These are phyloP conservation scores for Atlantisia rogersi DNA, from an alignment of 2,113 vertebrate species.

Conservation along the genomic window DNA sequence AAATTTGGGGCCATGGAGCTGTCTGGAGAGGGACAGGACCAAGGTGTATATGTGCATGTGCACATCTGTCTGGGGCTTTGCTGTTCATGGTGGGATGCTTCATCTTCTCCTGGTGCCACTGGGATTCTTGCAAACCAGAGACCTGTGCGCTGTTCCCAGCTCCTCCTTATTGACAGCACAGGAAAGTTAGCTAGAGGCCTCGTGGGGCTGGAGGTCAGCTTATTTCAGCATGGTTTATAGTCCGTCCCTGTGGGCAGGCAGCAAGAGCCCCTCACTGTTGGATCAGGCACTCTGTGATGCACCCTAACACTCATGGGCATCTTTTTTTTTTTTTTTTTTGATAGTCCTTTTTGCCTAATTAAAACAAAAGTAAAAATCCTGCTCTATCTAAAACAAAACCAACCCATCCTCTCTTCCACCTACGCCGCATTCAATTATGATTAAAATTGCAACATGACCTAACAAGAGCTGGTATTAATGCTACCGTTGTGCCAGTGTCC, in stretches of 20 bases:
- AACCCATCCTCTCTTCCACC: slow-evolving; percentile 39
- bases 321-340: background rate
- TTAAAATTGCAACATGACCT: slow-evolving; percentile 71
- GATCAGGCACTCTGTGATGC: background rate
- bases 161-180: background rate
- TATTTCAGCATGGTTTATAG: background rate
- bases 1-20: rapidly evolving
- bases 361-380: background rate
- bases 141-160: rapidly evolving
- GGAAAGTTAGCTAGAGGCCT: background rate
- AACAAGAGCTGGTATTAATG: slow-evolving; percentile 52
- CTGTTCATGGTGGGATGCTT: background rate
- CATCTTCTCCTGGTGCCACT: background rate
- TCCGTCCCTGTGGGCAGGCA: background rate
- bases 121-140: background rate
- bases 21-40: background rate
- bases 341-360: slow-evolving; percentile 21
- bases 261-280: background rate
- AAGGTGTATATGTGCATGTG: rapidly evolving
- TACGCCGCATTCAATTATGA: slow-evolving; percentile 61
- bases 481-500: slow-evolving; percentile 45
- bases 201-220: background rate
- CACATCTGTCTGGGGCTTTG: background rate
- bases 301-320: background rate
- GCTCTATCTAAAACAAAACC: slow-evolving; percentile 58